Conservation (phyloP, 2,113 vertebrate genomes). For the Syngnathus scovelli region DNA sequence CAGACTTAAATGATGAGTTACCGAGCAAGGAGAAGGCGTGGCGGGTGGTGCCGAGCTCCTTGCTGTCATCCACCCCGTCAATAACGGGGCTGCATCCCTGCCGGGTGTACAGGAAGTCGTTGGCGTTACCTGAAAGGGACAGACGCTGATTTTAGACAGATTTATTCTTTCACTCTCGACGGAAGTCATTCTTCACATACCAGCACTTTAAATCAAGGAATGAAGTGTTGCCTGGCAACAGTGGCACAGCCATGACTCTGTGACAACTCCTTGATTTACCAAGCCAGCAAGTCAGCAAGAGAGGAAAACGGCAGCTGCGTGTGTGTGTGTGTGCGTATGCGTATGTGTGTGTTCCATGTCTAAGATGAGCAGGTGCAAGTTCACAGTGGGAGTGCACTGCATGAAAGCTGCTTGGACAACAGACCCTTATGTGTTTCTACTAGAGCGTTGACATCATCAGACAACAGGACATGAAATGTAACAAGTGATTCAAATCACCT, state of each 20-base stretch:
- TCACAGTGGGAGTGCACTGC: slow-evolving; percentile 53
- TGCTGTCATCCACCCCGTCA: slow-evolving; percentile 86
- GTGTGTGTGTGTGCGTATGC: slow-evolving; percentile 32
- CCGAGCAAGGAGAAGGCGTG: slow-evolving; percentile 88
- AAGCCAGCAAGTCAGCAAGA: slow-evolving; percentile 62
- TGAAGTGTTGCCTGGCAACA: slow-evolving; percentile 59
- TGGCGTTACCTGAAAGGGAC: slow-evolving; percentile 74
- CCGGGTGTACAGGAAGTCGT: slow-evolving; percentile 85
- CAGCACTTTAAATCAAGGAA: slow-evolving; percentile 37
- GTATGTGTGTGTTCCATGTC: slow-evolving; percentile 26
- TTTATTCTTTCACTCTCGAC: not conserved
- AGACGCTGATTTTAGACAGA: not conserved
- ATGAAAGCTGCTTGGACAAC: slow-evolving; percentile 36
- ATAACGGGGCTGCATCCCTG: slow-evolving; percentile 90
- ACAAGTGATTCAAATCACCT: not conserved
- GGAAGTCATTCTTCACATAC: slow-evolving; percentile 6
- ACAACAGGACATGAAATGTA: slow-evolving; percentile 3
- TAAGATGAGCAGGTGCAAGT: slow-evolving; percentile 60
- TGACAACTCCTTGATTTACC: slow-evolving; percentile 55
- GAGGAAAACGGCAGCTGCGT: slow-evolving; percentile 52
- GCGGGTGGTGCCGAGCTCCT: slow-evolving; percentile 85
- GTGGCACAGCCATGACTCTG: slow-evolving; percentile 22
- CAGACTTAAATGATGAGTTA: slow-evolving; percentile 51
- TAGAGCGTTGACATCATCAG: not conserved
- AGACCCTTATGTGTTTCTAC: slow-evolving; percentile 7